Evolutionary conservation across 2,888 invertebrate genomes (phyloP).

Genomic region (Deladenus siricidicola): DNA sequence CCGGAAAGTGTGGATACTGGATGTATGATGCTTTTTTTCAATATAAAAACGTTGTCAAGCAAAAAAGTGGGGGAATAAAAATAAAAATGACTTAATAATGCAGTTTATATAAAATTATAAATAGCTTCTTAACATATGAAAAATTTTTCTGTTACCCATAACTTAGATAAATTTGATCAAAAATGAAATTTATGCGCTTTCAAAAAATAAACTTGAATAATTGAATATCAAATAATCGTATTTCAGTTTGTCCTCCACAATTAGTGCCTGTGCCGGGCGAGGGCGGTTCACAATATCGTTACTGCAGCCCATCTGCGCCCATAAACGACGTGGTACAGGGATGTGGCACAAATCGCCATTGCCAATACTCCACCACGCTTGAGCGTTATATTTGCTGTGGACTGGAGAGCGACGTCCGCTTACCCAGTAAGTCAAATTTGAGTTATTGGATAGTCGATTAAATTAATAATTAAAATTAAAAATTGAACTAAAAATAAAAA

Average conservation of each 20-base stretch:
- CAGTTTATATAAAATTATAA: too few relatives aligned
- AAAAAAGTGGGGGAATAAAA: background rate
- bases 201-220: too few relatives aligned
- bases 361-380: slow-evolving; percentile 22
- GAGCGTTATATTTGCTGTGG: slow-evolving; percentile 51
- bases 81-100: too few relatives aligned
- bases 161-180: too few relatives aligned
- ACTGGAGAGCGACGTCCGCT: slow-evolving; percentile 47
- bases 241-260: slow-evolving; percentile 50
- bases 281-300: slow-evolving; percentile 48
- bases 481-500: too few relatives aligned
- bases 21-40: too few relatives aligned
- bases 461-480: too few relatives aligned
- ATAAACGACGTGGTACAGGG: slow-evolving; percentile 50
- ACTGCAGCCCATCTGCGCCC: slow-evolving; percentile 50
- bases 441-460: too few relatives aligned
- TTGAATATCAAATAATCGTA: too few relatives aligned
- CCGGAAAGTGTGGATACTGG: slow-evolving; percentile 51
- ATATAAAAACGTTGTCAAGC: background rate
- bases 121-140: too few relatives aligned
- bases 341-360: slow-evolving; percentile 50
- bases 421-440: slow-evolving; percentile 35
- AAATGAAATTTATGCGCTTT: too few relatives aligned
- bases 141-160: too few relatives aligned
- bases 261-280: slow-evolving; percentile 51